Evolutionary conservation across 2,797 vertebrate genomes (phyloP).

Genomic region (Micropoecilia bifurca): DNA sequence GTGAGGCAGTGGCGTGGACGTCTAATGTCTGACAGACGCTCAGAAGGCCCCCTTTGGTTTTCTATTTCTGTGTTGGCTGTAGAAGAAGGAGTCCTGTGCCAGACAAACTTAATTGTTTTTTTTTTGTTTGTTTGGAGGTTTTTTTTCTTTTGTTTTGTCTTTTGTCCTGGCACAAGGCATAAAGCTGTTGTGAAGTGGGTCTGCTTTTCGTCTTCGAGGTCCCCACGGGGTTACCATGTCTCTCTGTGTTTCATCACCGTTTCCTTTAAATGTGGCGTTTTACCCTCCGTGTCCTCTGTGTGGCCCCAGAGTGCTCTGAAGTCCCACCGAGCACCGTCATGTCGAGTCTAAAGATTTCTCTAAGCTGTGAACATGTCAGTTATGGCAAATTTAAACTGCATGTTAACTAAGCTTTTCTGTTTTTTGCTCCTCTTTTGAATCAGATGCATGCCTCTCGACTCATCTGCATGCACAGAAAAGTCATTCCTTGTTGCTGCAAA

Average conservation of each 20-base stretch:
- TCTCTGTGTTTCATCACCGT: constrained; percentile 53
- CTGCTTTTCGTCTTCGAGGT: constrained; percentile 74
- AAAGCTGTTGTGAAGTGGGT: constrained; percentile 63
- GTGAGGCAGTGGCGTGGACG: constrained; percentile 57
- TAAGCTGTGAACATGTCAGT: constrained; percentile 62
- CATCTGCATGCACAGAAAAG: constrained; percentile 67
- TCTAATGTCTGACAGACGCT: constrained; percentile 45
- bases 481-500: constrained; percentile 57
- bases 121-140: constrained; percentile 12
- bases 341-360: constrained; percentile 51
- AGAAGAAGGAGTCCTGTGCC: constrained; percentile 44
- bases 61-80: constrained; percentile 64
- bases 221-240: constrained; percentile 51
- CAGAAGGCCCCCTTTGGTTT: constrained; percentile 54
- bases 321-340: constrained; percentile 56
- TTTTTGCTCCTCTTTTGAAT: constrained; percentile 55
- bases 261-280: constrained; percentile 37
- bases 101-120: constrained; percentile 38
- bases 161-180: constrained; percentile 46
- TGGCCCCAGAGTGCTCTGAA: constrained; percentile 57
- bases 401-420: constrained; percentile 34
- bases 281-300: constrained; percentile 56
- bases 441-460: constrained; percentile 59
- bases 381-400: constrained; percentile 35
- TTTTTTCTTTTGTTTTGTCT: not conserved